Percentiles rank a stretch among this genome's conserved stretches.
Evolutionary conservation across 2,113 vertebrate genomes (phyloP).

Genomic region (Ageneiosus marmoratus): DNA sequence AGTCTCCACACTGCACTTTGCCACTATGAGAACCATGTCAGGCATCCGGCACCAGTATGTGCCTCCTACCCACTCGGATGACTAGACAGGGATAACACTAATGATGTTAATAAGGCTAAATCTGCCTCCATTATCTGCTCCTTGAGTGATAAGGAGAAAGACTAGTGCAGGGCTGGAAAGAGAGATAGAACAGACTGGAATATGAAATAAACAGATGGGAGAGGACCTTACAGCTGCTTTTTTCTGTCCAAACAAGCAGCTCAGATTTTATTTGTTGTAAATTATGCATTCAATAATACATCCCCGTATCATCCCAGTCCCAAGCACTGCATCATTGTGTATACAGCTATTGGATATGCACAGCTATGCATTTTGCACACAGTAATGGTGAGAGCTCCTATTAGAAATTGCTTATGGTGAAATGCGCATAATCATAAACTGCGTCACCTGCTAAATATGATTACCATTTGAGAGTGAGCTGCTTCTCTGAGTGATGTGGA

Average conservation of each 20-base stretch:
- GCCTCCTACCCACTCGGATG: constrained; percentile 56
- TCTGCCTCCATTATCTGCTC: constrained; percentile 71
- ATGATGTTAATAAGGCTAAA: constrained; percentile 72
- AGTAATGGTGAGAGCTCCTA: constrained; percentile 8
- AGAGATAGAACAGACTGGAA: constrained; percentile 35
- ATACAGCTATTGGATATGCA: not conserved
- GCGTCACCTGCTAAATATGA: constrained; percentile 24
- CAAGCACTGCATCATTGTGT: not conserved
- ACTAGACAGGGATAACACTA: constrained; percentile 66
- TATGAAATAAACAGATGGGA: constrained; percentile 41
- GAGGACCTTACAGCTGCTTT: not conserved
- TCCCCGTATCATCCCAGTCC: not conserved
- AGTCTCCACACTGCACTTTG: constrained; percentile 45
- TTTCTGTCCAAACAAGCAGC: not conserved
- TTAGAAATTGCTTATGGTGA: constrained; percentile 21
- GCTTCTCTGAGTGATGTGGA: constrained; percentile 6
- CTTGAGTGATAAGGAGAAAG: constrained; percentile 58
- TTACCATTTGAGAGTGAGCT: not conserved
- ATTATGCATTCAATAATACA: not conserved
- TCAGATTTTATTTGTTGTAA: not conserved
- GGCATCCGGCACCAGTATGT: constrained; percentile 52
- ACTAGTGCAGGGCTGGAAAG: constrained; percentile 18
- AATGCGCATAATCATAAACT: constrained; percentile 22
- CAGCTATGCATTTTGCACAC: not conserved
- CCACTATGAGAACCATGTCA: constrained; percentile 64